Base-by-base conservation (phyloP, 2,113 vertebrate species). In the Pitta sordida region DNA sequence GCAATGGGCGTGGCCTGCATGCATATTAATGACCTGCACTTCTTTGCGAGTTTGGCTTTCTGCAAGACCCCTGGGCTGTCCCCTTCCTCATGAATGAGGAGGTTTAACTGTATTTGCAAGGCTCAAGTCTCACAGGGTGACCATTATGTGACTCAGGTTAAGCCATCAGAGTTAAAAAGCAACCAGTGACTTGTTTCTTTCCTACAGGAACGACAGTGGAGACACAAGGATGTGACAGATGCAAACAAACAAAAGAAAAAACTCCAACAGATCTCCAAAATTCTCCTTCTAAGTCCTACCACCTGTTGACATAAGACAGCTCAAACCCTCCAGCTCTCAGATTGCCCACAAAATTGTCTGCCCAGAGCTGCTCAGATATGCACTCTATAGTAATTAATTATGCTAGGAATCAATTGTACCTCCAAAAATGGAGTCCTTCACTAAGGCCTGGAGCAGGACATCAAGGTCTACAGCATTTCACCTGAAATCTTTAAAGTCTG, bases 401-500 rank as follows among this genome's bases (percentile, higher is more conserved):
- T 13, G 21, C n/a, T 59, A 55, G 52, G 21, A 91, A 71, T 90
- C 80, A 74, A 9, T 32, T 64, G 10, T 62, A 30, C 29, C 59
- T 91, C 71, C 46, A n/a, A 30, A 93, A 85, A 53, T 5, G 0
- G 12, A 91, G 79, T 37, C 20, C 32, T 67, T 93, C 49, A 80
- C 88, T 86, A 94, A 79, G 65, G 23, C 14, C 63, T 85, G 75
- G 67, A 53, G 14, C 1, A 3, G 69, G 78, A 83, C 65, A 20
- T 77, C 70, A 91, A 78, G 89, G 74, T 17, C 24, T 74, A n/a
- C n/a, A 62, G 53, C 53, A 76, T 81, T 69, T 90, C 49, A 73
- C 83, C 53, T 85, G 67, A 52, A 58, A 85, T 49, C 75, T 96
- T 73, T 94, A 88, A 96, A 91, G 87, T 73, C 67, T 69, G 11